Base-by-base conservation (phyloP, 2,888 invertebrate genomes). In the Lampropteryx suffumata region DNA sequence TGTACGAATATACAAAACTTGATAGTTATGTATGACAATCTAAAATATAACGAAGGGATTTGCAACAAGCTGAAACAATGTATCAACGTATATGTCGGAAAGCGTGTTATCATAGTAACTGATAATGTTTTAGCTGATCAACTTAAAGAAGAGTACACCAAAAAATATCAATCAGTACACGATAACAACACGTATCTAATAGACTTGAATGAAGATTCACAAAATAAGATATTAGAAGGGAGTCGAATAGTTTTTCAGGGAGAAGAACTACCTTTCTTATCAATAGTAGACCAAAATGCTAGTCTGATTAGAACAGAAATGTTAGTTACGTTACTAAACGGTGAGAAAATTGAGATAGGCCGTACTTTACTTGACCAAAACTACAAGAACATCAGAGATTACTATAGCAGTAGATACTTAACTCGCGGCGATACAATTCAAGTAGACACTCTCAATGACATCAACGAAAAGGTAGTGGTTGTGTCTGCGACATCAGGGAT, bases 311-410 rank as follows among this genome's bases (percentile, higher is more conserved):
- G 60, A 47, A 64, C 59, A 0, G 64, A 65, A 42, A 39, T 67
- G 8, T 43, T 76, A 32, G 58, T 49, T 36, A 63, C 60, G 8
- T 32, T 74, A 17, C 44, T 75, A 14, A 62, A 65, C 13, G 61
- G 63, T n/a, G 60, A 62, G 24, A 62, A 56, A 50, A 45, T 72
- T 34, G 63, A 73, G 58, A 62, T 76, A 41, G 75, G 75, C 3
- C 55, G 65, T 29, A 0, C 51, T 10, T 48, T 71, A 3, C 43
- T 50, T 8, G 59, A 63, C 26, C 30, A 47, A 3, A 67, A 56
- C 39, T 73, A 74, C 46, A 48, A 64, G 30, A 61, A 71, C 44
- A 58, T 69, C 11, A 65, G 66, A 54, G 37, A 65, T n/a, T 61
- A 55, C 37, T 73, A 67, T 33, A 56, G 64, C 10, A 60, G 64